A percentile compares a stretch with the other conserved stretches of the same genome.
phyloP scores from a whole-genome alignment of 2,888 invertebrate genomes.

The Lapara coniferarum region DNA sequence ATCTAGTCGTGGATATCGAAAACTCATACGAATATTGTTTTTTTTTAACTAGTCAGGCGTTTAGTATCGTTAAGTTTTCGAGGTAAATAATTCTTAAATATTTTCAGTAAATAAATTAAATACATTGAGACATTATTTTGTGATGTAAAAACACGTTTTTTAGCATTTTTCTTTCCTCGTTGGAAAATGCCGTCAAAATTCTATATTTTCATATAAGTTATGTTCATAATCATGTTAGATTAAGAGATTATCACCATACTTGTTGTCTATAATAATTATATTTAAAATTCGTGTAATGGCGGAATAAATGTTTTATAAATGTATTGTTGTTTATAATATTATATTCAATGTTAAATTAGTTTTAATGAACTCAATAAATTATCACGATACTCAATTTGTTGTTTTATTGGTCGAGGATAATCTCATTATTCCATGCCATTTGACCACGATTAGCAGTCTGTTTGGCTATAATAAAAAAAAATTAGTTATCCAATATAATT shows the following conservation, averaged over 20 bases:
- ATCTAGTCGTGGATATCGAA: conserved; percentile 35
- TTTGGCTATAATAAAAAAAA: too few relatives aligned
- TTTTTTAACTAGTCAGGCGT: conserved; percentile 39
- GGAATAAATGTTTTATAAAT: conserved; percentile 26
- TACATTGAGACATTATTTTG: neutral
- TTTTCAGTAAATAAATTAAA: too few relatives aligned
- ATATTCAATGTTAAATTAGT: conserved; percentile 51
- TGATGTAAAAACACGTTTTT: too few relatives aligned
- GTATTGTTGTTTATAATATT: conserved; percentile 21
- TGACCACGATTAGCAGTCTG: too few relatives aligned
- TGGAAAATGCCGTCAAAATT: neutral
- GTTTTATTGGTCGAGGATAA: conserved; percentile 22
- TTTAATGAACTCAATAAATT: conserved; percentile 54
- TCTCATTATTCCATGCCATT: too few relatives aligned
- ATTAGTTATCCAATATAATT: too few relatives aligned
- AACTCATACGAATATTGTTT: conserved; percentile 30
- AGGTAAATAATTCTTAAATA: neutral
- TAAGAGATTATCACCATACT: conserved; percentile 42
- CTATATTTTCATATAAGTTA: neutral
- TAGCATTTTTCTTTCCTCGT: too few relatives aligned
- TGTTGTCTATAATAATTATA: conserved; percentile 33
- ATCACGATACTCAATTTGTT: conserved; percentile 31
- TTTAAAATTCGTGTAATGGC: conserved; percentile 26
- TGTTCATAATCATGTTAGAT: neutral
- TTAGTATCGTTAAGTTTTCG: conserved; percentile 33